Evolutionary conservation across 2,113 vertebrate species (phyloP), one percentile per base, ranked within the genome.

Genomic region (Lampris megalopsis): DNA sequence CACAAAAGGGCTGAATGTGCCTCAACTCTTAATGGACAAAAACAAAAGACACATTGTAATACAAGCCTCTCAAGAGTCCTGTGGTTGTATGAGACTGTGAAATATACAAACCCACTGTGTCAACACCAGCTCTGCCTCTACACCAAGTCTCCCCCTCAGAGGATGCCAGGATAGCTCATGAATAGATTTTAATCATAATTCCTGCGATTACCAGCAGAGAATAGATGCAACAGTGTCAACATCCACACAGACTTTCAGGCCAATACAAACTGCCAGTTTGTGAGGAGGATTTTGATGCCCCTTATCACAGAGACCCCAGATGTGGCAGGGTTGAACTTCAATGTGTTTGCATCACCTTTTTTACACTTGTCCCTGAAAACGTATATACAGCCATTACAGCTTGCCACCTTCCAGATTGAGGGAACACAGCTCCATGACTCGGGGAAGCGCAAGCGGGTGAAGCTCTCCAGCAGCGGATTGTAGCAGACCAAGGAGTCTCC

Each of bases 371-470:
- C 98, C 0, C 98, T 94, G 86, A 99, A 99, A 50, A 99, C 96
- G 0, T 99, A 99, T 71, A 99, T 97, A 90, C 95, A 98, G 71
- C 98, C 98, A 0, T 99, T 99, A 80, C 98, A 99, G 92, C 98
- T 99, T 80, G 98, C 98, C 8, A 99, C 97, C 93, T 99, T 99
- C 98, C 98, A 99, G 69, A 98, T 92, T 3, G 97, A 97, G 0
- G 97, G 97, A 58, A 96, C 94, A 0, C 97, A 97, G 93, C 97
- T 98, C 98, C 97, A 99, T 47, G 92, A 96, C 76, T 98, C 97
- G 0, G 98, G 97, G 90, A 99, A 96, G 75, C 97, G 97, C 0
- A 99, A 94, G 48, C 97, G 94, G 0, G 98, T 99, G 88, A 99
- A 99, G 80, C 98, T 99, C 91, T 99, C 98, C 88, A 99, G 91